Base-by-base conservation (phyloP, 1,140 invertebrate species). In the Hirudo medicinalis region DNA sequence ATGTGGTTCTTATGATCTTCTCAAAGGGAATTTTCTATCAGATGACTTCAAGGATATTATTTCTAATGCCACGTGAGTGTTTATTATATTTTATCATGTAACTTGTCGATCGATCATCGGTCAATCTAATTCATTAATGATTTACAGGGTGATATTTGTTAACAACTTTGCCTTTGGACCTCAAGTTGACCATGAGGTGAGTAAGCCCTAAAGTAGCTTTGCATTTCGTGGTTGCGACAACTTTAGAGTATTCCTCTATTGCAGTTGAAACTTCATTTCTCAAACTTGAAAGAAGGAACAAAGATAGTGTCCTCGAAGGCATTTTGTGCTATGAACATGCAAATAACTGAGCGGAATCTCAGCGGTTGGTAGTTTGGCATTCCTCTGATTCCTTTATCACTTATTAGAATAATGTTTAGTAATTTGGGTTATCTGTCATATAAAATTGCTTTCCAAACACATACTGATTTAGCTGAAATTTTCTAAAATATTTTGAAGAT, bases 131-230 rank as follows among this genome's bases (percentile, higher is more conserved):
- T 71, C 9, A 54, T 27, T 71, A 69, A 43, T 19, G 15, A 13
- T 71, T 32, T 11, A 57, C 74, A 84, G 82, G 54, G 90, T 97
- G 77, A 92, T 97, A 63, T 98, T 98, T 85, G 94, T 97, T 6
- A 98, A 98, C 84, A 98, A 98, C 85, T 97, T 95, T 85, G 94
- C 94, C 54, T 97, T 98, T 82, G 94, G 94, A n/a, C 94, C 95
- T 43, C 89, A 88, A 72, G 93, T 97, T 22, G 94, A 98, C 84
- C 94, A 97, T 83, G 80, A 82, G 79, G 82, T 82, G 29, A 54
- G 53, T 68, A 29, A 11, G 13, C 2, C n/a, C 4, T 19, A 22
- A 2, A 22, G 22, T 15, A 25, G 29, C 19, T 63, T 63, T 63
- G 29, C 29, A 8, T 63, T n/a, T 8, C 2, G 11, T 63, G 9